These are phyloP conservation scores for Drosophila koepferae DNA, from an alignment of 2,888 invertebrate genomes.

Conservation along the genomic window DNA sequence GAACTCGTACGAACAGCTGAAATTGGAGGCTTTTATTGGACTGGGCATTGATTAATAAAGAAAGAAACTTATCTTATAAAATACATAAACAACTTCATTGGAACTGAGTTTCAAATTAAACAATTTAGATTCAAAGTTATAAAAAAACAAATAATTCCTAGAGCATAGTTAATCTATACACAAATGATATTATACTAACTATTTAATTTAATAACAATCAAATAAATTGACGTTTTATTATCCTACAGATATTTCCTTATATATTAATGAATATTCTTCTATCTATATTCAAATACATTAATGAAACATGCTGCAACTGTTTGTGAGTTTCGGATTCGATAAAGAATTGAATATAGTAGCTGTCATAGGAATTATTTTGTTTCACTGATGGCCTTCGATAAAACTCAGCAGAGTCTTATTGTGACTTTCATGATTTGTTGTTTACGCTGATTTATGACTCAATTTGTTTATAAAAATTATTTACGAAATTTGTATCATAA, in stretches of 20 bases:
- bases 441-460: slow-evolving; percentile 2
- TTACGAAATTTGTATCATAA: slow-evolving; percentile 1
- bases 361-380: slow-evolving; percentile 7
- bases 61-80: background rate
- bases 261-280: background rate
- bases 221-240: background rate
- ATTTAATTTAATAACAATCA: background rate
- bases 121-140: background rate
- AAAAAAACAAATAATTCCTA: background rate
- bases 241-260: background rate
- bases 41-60: slow-evolving; percentile 11
- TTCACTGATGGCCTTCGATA: background rate
- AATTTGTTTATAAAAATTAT: background rate
- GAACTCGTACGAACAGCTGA: slow-evolving; percentile 29
- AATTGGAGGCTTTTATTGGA: slow-evolving; percentile 7
- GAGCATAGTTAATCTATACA: background rate
- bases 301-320: slow-evolving; percentile 3
- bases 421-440: background rate
- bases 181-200: background rate
- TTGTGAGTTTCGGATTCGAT: slow-evolving; percentile 10
- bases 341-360: slow-evolving; percentile 21
- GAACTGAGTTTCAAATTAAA: background rate
- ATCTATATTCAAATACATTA: background rate
- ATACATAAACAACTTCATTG: background rate
- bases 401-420: background rate